A percentile compares a stretch with the other conserved stretches of the same genome.
Conservation (phyloP, 2,113 vertebrate genomes). For the Pseudopodoces humilis region DNA sequence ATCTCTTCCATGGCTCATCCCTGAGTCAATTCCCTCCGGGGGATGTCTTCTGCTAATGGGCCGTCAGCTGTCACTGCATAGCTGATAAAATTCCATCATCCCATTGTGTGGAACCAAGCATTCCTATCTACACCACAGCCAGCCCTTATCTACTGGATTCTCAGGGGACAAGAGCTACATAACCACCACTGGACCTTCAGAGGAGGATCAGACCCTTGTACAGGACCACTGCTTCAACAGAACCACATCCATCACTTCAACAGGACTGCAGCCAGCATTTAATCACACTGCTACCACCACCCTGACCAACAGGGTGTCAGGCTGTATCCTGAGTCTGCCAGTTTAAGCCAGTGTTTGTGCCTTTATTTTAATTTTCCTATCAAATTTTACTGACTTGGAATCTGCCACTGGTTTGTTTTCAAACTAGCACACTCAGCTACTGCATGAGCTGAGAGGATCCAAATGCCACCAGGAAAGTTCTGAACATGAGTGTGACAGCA, state of each 20-base stretch:
- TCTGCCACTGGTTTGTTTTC: background rate
- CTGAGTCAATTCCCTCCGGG: background rate
- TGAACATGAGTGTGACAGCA: background rate
- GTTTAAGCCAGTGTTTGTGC: background rate
- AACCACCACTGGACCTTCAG: background rate
- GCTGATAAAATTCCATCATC: background rate
- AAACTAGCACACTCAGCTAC: background rate
- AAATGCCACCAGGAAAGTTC: background rate
- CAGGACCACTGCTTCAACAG: background rate
- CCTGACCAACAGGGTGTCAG: background rate
- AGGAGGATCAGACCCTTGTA: no score
- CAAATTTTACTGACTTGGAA: background rate
- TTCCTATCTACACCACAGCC: background rate
- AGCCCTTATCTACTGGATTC: background rate
- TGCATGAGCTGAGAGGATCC: background rate
- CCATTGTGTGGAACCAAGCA: background rate
- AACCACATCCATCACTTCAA: background rate
- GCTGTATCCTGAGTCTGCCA: background rate
- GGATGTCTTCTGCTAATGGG: background rate
- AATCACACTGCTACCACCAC: background rate
- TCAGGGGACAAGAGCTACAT: background rate
- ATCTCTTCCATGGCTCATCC: background rate
- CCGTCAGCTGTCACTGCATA: background rate
- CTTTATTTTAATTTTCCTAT: background rate
- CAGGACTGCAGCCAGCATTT: background rate